These are phyloP conservation scores for Ciconia boyciana DNA, from an alignment of 2,113 vertebrate species.

Conservation along the genomic window DNA sequence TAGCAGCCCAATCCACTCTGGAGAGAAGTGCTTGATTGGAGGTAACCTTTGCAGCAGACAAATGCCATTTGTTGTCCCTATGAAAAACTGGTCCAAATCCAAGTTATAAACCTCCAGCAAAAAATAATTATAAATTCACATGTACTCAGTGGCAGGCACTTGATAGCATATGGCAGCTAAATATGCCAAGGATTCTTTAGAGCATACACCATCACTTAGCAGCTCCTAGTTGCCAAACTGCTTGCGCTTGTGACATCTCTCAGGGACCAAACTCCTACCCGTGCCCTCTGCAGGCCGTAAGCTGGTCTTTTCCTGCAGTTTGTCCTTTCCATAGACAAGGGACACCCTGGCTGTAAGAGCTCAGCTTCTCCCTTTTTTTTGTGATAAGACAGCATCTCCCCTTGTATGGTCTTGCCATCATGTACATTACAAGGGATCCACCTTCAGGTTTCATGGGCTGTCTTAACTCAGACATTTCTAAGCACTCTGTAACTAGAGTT, in stretches of 20 bases:
- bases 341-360: background rate
- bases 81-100: background rate
- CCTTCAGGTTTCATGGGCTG: background rate
- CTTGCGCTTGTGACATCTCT: background rate
- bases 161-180: slow-evolving; percentile 30
- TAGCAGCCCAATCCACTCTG: background rate
- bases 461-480: background rate
- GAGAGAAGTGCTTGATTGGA: background rate
- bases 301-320: background rate
- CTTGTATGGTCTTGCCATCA: background rate
- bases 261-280: background rate
- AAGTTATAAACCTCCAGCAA: background rate
- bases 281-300: background rate
- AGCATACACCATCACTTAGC: slow-evolving; percentile 19
- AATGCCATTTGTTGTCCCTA: background rate
- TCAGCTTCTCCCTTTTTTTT: background rate
- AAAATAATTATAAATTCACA: slow-evolving; percentile 9
- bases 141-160: background rate
- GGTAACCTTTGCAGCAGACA: background rate
- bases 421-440: background rate
- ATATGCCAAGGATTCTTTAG: background rate
- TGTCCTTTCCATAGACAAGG: background rate
- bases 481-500: fast-evolving
- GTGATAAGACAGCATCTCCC: background rate
- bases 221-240: slow-evolving; percentile 2